phyloP scores from a whole-genome alignment of 2,113 vertebrate species.

The Gadus macrocephalus region DNA sequence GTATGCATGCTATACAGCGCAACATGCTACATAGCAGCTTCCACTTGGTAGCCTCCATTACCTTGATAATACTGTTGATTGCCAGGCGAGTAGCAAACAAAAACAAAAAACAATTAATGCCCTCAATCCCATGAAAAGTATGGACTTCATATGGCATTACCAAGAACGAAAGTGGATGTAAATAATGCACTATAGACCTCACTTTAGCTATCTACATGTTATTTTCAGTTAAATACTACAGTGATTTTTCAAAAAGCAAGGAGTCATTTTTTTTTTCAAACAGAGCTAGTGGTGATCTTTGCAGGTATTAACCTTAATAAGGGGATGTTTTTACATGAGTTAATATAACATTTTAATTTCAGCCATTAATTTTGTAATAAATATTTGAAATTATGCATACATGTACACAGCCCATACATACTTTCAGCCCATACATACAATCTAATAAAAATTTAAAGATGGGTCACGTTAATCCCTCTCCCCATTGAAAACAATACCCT shows the following conservation, averaged over 20 bases:
- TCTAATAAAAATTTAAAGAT: too few relatives aligned
- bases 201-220: background rate
- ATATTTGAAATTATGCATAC: too few relatives aligned
- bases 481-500: too few relatives aligned
- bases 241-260: constrained; percentile 17
- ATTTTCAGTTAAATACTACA: too few relatives aligned
- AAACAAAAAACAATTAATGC: constrained; percentile 24
- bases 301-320: constrained; percentile 18
- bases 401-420: too few relatives aligned
- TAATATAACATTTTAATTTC: too few relatives aligned
- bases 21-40: constrained; percentile 38
- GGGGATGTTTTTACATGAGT: background rate
- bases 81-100: constrained; percentile 26
- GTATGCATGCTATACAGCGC: constrained; percentile 36
- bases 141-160: constrained; percentile 58
- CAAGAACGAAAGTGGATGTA: constrained; percentile 38
- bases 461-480: too few relatives aligned
- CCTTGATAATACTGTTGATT: constrained; percentile 13
- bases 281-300: constrained; percentile 20
- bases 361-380: too few relatives aligned
- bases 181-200: constrained; percentile 30
- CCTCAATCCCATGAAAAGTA: constrained; percentile 43
- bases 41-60: background rate
- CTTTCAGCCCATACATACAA: too few relatives aligned
- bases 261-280: constrained; percentile 19